Conservation (phyloP, 2,113 vertebrate species). For the Phyllopteryx taeniolatus region DNA sequence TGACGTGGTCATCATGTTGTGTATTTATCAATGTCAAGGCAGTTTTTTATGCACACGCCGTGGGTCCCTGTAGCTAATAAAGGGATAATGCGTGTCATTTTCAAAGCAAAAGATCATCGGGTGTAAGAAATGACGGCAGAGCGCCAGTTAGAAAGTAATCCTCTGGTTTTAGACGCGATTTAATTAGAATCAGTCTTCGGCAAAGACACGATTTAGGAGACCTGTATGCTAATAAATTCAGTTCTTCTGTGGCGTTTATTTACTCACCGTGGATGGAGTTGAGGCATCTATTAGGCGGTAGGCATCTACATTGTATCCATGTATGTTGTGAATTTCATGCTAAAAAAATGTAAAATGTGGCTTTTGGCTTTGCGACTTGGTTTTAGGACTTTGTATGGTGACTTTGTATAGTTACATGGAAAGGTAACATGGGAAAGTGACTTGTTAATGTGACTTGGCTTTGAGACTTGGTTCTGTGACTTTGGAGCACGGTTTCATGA, state of each 20-base stretch:
- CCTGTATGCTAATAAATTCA: slow-evolving; percentile 21
- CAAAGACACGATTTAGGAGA: slow-evolving; percentile 36
- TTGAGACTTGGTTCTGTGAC: no score
- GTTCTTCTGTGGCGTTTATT: not conserved
- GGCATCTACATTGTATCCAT: no score
- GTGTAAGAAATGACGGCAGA: slow-evolving; percentile 30
- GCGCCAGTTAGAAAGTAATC: slow-evolving; percentile 24
- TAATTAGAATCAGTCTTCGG: slow-evolving; percentile 52
- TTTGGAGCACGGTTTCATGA: no score
- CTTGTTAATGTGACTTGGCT: not conserved
- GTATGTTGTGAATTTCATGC: no score
- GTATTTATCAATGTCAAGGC: slow-evolving; percentile 71
- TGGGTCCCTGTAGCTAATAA: slow-evolving; percentile 52
- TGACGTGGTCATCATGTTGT: slow-evolving; percentile 55
- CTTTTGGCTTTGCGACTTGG: not conserved
- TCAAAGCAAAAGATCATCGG: slow-evolving; percentile 61
- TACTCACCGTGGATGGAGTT: not conserved
- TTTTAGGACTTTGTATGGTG: not conserved
- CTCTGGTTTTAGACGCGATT: slow-evolving; percentile 39
- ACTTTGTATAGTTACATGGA: no score
- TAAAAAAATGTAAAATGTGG: not conserved
- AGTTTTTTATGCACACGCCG: slow-evolving; percentile 65
- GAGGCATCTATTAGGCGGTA: no score
- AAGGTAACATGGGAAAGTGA: not conserved
- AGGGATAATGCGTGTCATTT: slow-evolving; percentile 59